Conservation (phyloP, 1,140 invertebrate species). For the Drosophila athabasca region DNA sequence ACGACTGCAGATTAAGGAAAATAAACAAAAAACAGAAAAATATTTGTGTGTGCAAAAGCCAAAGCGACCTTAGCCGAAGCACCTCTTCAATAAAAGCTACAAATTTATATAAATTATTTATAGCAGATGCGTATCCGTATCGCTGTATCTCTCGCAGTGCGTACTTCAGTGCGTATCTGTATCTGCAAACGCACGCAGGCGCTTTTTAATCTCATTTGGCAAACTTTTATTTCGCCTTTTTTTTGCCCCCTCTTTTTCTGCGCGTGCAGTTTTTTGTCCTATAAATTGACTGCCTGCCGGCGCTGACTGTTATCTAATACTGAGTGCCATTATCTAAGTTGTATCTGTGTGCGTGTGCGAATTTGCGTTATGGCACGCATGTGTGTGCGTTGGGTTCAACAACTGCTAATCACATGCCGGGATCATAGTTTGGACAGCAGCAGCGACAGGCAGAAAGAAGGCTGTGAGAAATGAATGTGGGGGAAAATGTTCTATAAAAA, state of each 20-base stretch:
- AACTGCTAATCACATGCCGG: constrained; percentile 74
- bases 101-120: constrained; percentile 54
- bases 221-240: constrained; percentile 37
- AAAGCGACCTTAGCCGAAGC: constrained; percentile 37
- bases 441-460: constrained; percentile 11
- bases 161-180: constrained; percentile 40
- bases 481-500: not conserved
- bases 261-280: constrained; percentile 51
- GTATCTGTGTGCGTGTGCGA: constrained; percentile 17
- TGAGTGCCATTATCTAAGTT: constrained; percentile 56
- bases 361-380: constrained; percentile 31
- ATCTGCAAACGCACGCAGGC: constrained; percentile 48
- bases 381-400: constrained; percentile 64
- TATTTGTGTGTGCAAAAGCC: constrained; percentile 32
- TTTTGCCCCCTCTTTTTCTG: not conserved
- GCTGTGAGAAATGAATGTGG: too few species aligned
- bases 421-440: constrained; percentile 39
- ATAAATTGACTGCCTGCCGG: constrained; percentile 38
- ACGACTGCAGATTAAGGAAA: too few species aligned
- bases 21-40: constrained; percentile 27
- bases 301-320: constrained; percentile 68
- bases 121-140: constrained; percentile 25
- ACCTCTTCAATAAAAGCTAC: constrained; percentile 35
- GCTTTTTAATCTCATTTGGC: constrained; percentile 45
- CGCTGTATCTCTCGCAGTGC: constrained; percentile 14